These are phyloP conservation scores for Polydesmus complanatus DNA, from an alignment of 2,888 invertebrate species.

Conservation along the genomic window DNA sequence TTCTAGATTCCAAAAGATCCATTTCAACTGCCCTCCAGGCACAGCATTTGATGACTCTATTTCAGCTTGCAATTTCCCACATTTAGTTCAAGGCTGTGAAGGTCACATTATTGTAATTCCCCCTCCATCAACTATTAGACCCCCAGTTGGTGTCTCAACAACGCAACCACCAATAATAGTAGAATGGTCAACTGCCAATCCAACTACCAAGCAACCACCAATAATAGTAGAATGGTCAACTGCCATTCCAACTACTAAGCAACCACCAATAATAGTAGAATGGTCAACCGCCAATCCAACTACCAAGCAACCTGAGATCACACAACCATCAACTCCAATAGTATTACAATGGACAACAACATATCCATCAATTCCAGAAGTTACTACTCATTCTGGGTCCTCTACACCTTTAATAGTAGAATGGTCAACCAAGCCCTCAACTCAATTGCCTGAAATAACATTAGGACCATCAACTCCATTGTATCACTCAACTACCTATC, in stretches of 20 bases:
- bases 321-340: neutral
- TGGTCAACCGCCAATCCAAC: neutral
- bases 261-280: neutral
- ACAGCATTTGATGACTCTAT: constrained; percentile 12
- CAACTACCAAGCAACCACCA: neutral
- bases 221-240: no score
- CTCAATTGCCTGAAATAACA: neutral
- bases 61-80: constrained; percentile 9
- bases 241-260: neutral
- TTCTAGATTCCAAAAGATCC: constrained; percentile 9
- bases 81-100: neutral
- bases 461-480: no score
- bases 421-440: no score
- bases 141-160: neutral
- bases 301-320: neutral
- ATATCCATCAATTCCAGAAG: no score
- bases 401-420: no score
- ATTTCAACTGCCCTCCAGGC: constrained; percentile 10
- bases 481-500: neutral
- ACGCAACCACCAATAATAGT: neutral
- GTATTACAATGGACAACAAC: no score
- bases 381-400: no score
- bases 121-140: neutral
- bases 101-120: neutral
- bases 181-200: neutral